Base-by-base conservation (phyloP, 2,113 vertebrate species). In the Nerophis ophidion region DNA sequence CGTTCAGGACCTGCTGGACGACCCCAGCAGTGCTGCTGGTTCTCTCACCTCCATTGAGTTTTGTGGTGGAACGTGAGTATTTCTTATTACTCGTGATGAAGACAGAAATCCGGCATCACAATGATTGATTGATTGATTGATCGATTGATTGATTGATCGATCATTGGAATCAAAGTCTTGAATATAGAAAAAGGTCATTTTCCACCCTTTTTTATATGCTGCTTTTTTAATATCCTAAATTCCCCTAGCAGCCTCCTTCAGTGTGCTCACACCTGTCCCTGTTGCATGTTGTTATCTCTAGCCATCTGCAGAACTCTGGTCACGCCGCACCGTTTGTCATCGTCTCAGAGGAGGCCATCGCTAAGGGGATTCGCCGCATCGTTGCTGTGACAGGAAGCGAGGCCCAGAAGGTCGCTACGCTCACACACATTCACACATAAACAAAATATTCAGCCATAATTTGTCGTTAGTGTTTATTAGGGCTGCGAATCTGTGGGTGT, bases 311-410 rank as follows among this genome's bases (percentile, higher is more conserved):
- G 86, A 99, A 98, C 84, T 97, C 97, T 0, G 70, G 85, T 76
- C 95, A 99, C 0, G 91, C 92, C 0, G 90, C 89, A 1, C 90
- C 91, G 5, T 98, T 99, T 62, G 94, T 94, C 80, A 95, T 99
- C 17, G 93, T 98, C 71, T 96, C 93, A 0, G 97, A 99, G 81
- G 97, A 99, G 87, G 96, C 97, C 17, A 98, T 99, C 71, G 96
- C 97, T 65, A 99, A 99, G 81, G 97, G 97, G 66, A 95, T 98
- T 87, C 92, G 97, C 48, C 93, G 97, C 72, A 97, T 99, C 57
- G 95, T 99, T 40, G 95, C 93, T 0, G 91, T 99, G 82, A 99
- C 96, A 0, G 95, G 96, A 35, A 61, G 89, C 0, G 96, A 98
- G 76, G 96, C 97, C 36, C 93, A 94, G 74, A 98, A 99, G 95